phyloP scores from a whole-genome alignment of 2,113 vertebrate genomes.

The Columba livia region DNA sequence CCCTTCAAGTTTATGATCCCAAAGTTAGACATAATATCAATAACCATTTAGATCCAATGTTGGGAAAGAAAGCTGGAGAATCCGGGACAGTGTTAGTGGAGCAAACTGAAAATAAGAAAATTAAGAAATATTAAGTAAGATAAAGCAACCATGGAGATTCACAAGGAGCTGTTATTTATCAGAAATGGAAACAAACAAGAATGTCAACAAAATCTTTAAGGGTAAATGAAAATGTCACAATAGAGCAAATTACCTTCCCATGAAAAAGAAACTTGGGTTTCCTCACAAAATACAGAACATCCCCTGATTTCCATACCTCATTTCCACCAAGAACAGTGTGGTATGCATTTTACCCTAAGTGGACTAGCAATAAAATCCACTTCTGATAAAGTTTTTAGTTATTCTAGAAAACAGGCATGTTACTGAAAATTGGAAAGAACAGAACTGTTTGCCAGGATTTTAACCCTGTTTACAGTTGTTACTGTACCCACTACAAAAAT shows the following conservation, averaged over 20 bases:
- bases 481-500: neutral
- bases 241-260: neutral
- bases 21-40: neutral
- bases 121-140: neutral
- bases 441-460: neutral
- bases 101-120: neutral
- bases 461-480: neutral
- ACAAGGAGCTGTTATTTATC: neutral
- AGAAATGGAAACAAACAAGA: neutral
- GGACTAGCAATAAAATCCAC: neutral
- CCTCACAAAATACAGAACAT: neutral
- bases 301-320: neutral
- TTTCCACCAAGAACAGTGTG: neutral
- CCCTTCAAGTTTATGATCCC: neutral
- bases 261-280: neutral
- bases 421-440: neutral
- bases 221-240: neutral
- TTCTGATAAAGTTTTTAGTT: neutral
- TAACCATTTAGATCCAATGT: neutral
- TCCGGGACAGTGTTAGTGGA: neutral
- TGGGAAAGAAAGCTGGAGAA: neutral
- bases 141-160: neutral
- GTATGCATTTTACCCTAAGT: neutral
- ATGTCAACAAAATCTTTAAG: neutral
- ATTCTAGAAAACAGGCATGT: neutral